These are phyloP conservation scores for Paedocypris micromegethes DNA, from an alignment of 2,797 vertebrate species.

Conservation along the genomic window DNA sequence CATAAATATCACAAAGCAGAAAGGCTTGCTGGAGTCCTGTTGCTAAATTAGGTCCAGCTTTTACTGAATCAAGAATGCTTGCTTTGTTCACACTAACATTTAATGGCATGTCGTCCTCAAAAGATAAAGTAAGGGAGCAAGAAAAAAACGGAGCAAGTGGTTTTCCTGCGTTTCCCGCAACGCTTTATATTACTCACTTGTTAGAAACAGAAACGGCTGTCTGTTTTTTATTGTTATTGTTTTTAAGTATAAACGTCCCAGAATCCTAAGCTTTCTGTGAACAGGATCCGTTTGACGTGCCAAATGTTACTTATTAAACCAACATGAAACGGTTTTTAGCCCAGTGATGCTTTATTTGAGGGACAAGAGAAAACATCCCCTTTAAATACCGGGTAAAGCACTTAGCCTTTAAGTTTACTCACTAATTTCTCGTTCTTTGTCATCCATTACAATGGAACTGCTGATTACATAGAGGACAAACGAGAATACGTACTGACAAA, in stretches of 20 bases:
- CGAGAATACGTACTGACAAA: too few species aligned
- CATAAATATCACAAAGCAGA: constrained; percentile 17
- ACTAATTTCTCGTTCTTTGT: constrained; percentile 1
- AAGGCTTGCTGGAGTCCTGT: not conserved
- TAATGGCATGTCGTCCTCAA: constrained; percentile 19
- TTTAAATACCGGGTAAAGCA: constrained; percentile 21
- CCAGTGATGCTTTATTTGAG: constrained; percentile 3
- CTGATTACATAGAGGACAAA: too few species aligned
- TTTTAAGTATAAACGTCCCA: too few species aligned
- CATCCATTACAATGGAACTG: not conserved
- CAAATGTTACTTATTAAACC: constrained; percentile 30
- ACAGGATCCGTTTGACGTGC: constrained; percentile 12
- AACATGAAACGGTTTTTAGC: constrained; percentile 33
- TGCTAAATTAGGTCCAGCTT: constrained; percentile 14
- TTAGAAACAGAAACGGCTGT: constrained; percentile 12
- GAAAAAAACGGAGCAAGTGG: not conserved
- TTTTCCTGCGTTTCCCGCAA: constrained; percentile 10
- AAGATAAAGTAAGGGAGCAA: not conserved
- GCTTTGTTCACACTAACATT: constrained; percentile 22
- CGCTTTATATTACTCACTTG: constrained; percentile 11
- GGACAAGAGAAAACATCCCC: constrained; percentile 16
- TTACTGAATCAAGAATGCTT: constrained; percentile 14
- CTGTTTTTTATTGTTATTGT: too few species aligned
- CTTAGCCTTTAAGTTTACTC: not conserved
- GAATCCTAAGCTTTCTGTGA: constrained; percentile 31